phyloP scores from a whole-genome alignment of 2,888 invertebrate genomes.

The Patella pellucida region DNA sequence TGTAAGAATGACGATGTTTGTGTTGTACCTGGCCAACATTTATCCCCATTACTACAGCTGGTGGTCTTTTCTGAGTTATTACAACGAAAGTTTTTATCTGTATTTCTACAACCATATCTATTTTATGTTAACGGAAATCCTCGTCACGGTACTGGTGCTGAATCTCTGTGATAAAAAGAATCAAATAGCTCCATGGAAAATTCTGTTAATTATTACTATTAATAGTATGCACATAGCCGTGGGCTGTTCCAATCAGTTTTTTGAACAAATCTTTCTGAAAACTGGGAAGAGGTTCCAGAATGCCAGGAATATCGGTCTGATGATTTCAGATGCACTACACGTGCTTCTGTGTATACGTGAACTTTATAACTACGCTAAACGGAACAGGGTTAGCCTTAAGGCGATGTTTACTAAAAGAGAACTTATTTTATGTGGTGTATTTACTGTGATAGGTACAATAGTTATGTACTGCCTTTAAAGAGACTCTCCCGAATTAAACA shows the following conservation, averaged over 20 bases:
- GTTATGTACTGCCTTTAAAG: no score
- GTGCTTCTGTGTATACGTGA: conserved; percentile 75
- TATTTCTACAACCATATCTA: conserved; percentile 12
- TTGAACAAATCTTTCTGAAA: conserved; percentile 59
- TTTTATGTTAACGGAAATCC: background rate
- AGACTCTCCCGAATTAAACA: no score
- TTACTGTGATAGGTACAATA: conserved; percentile 56
- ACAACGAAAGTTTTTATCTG: conserved; percentile 15
- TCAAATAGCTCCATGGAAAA: conserved; percentile 61
- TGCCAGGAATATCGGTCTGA: conserved; percentile 62
- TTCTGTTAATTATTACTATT: conserved; percentile 61
- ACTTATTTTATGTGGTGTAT: conserved; percentile 61
- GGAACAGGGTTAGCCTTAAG: conserved; percentile 55
- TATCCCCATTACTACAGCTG: conserved; percentile 15
- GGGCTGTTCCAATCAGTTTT: conserved; percentile 66
- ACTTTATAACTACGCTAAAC: conserved; percentile 58
- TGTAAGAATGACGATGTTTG: background rate
- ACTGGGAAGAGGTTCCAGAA: conserved; percentile 61
- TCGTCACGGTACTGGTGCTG: conserved; percentile 60
- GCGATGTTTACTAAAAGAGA: conserved; percentile 69
- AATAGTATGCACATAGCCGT: conserved; percentile 66
- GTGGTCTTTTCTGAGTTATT: conserved; percentile 16
- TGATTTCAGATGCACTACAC: conserved; percentile 67
- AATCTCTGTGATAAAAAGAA: conserved; percentile 60
- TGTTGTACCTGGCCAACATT: background rate